Evolutionary conservation across 2,888 invertebrate genomes (phyloP).

Genomic region (Sarcophaga variegata): DNA sequence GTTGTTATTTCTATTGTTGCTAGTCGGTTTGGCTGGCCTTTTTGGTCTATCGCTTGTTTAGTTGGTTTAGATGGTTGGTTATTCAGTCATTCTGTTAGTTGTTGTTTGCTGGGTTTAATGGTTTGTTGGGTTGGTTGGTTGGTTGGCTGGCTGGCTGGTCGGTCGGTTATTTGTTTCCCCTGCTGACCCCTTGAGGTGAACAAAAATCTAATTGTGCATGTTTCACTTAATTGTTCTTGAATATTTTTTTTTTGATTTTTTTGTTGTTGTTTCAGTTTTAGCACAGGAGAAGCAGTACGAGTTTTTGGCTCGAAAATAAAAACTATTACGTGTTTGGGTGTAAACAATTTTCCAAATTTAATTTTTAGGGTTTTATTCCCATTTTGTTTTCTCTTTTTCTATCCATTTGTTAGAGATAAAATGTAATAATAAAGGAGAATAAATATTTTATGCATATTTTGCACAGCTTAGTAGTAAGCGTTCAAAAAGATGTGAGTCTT

Average conservation of each 20-base stretch:
- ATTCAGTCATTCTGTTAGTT: not conserved
- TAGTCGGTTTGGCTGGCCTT: not conserved
- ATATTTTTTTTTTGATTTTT: conserved; percentile 24
- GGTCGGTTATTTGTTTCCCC: conserved; percentile 40
- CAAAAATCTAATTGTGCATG: conserved; percentile 67
- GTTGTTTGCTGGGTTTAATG: not conserved
- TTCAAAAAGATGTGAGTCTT: not conserved
- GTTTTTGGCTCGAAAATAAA: not conserved
- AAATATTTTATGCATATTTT: conserved; percentile 2
- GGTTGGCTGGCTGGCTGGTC: conserved; percentile 28
- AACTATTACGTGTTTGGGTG: conserved; percentile 47
- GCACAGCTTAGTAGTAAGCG: not conserved
- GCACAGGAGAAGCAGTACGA: not conserved
- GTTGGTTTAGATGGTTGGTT: conserved; percentile 1
- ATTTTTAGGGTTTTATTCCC: conserved; percentile 2
- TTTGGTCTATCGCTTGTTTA: not conserved
- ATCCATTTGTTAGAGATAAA: conserved; percentile 29
- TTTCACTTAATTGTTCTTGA: conserved; percentile 67
- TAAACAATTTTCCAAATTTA: conserved; percentile 19
- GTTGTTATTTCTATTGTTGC: not conserved
- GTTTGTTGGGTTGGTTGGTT: conserved; percentile 10
- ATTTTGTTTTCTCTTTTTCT: not conserved
- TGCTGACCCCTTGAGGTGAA: conserved; percentile 51
- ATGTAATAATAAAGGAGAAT: conserved; percentile 25
- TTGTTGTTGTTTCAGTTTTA: not conserved